phyloP scores from a whole-genome alignment of 2,113 vertebrate genomes.

The Ceratotherium simum region DNA sequence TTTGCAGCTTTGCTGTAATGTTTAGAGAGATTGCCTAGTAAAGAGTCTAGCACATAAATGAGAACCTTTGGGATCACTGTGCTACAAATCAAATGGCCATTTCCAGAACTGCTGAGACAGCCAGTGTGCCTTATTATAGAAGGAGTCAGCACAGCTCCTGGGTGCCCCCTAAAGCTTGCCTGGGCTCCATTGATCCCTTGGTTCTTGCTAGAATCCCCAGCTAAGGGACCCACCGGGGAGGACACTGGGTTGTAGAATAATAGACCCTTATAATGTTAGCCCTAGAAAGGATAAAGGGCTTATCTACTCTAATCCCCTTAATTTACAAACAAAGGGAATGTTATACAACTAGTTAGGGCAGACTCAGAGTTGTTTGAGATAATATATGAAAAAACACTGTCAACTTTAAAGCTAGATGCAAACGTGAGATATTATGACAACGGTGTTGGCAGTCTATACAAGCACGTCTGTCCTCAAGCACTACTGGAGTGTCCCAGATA shows the following conservation, averaged over 20 bases:
- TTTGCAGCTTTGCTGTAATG: not conserved
- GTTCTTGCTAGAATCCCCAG: not conserved
- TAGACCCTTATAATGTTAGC: not conserved
- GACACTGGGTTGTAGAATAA: not conserved
- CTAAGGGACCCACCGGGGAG: not conserved
- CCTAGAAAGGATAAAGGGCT: not conserved
- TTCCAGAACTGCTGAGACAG: not conserved
- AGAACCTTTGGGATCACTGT: not conserved
- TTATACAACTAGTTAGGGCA: not conserved
- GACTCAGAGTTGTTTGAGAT: not conserved
- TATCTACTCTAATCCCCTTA: not conserved
- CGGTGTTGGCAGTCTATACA: not conserved
- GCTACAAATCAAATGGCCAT: not conserved
- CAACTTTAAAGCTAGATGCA: not conserved
- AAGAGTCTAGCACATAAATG: not conserved
- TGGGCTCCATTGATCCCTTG: not conserved
- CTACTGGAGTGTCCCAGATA: not conserved
- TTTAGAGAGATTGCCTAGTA: not conserved
- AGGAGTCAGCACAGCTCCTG: not conserved
- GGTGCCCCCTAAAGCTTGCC: not conserved
- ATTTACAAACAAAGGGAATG: not conserved
- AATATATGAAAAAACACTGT: not conserved
- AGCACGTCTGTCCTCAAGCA: not conserved
- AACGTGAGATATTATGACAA: not conserved
- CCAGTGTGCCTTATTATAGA: accelerated